Conservation (phyloP, 2,888 invertebrate species). For the Eudasyphora cyanicolor region DNA sequence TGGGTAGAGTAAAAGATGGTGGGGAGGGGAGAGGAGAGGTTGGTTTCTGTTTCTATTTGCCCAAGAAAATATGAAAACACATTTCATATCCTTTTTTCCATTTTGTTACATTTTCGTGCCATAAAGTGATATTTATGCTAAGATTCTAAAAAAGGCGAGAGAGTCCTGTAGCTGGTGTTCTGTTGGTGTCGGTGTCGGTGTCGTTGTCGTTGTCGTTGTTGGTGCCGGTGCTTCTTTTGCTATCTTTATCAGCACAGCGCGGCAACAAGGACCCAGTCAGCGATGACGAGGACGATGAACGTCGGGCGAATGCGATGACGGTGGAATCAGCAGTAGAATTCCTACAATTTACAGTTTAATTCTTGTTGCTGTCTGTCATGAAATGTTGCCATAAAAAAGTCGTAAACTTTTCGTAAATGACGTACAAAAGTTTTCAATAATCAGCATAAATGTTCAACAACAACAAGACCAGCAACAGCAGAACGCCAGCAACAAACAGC, state of each 20-base stretch:
- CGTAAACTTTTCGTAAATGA: constrained; percentile 70
- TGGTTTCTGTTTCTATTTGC: constrained; percentile 33
- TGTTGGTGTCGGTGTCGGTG: neutral
- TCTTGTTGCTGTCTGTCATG: constrained; percentile 70
- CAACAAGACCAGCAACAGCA: neutral
- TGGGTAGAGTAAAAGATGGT: neutral
- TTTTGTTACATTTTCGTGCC: constrained; percentile 52
- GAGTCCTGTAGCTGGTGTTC: constrained; percentile 46
- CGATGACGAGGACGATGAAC: neutral
- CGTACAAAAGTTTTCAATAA: constrained; percentile 62
- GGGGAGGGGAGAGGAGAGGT: neutral
- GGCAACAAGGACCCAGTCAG: neutral
- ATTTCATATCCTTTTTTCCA: constrained; percentile 53
- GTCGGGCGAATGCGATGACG: neutral
- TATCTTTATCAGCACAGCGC: constrained; percentile 51
- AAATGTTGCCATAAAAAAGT: constrained; percentile 76
- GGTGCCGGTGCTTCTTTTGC: constrained; percentile 33
- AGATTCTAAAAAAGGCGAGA: constrained; percentile 48
- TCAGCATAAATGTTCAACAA: constrained; percentile 63
- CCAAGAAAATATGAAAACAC: constrained; percentile 34
- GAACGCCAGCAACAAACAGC: constrained; percentile 21
- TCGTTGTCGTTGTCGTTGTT: too few species aligned
- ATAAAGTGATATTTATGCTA: constrained; percentile 64
- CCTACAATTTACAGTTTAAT: constrained; percentile 48
- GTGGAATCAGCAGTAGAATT: constrained; percentile 11